Evolutionary conservation across 2,888 invertebrate species (phyloP).

Genomic region (Eretmocerus hayati): DNA sequence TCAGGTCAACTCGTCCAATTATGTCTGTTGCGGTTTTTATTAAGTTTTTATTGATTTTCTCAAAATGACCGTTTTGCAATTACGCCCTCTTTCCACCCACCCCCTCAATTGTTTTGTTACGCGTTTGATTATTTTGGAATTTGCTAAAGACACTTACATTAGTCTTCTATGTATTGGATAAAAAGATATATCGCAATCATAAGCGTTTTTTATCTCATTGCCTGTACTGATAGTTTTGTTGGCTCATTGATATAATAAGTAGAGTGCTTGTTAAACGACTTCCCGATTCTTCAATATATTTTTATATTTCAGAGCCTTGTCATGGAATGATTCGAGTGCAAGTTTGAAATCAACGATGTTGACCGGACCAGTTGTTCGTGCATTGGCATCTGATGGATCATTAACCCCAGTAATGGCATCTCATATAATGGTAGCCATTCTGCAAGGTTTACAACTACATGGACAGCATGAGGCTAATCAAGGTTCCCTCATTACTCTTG

Average conservation of each 20-base stretch:
- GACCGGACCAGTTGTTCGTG: constrained; percentile 64
- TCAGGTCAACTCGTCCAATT: no score
- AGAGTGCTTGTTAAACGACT: not conserved
- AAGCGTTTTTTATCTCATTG: not conserved
- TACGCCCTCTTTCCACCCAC: no score
- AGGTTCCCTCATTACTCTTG: constrained; percentile 70
- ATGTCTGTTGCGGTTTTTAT: no score
- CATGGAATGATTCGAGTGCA: constrained; percentile 81
- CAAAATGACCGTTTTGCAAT: no score
- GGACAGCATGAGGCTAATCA: constrained; percentile 89
- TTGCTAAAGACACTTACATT: not conserved
- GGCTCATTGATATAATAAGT: not conserved
- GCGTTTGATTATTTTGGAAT: no score
- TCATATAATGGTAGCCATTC: constrained; percentile 68
- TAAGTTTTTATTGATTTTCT: no score
- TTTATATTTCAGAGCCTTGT: constrained; percentile 51
- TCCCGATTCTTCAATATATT: not conserved
- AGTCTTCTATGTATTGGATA: not conserved
- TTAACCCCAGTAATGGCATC: constrained; percentile 62
- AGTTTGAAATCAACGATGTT: constrained; percentile 74
- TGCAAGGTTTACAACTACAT: constrained; percentile 75
- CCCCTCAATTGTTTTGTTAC: no score
- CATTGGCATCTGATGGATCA: constrained; percentile 57
- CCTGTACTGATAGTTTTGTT: not conserved
- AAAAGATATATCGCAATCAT: not conserved